Evolutionary conservation across 2,888 invertebrate genomes (phyloP).

Genomic region (Drosophila mayaguana): DNA sequence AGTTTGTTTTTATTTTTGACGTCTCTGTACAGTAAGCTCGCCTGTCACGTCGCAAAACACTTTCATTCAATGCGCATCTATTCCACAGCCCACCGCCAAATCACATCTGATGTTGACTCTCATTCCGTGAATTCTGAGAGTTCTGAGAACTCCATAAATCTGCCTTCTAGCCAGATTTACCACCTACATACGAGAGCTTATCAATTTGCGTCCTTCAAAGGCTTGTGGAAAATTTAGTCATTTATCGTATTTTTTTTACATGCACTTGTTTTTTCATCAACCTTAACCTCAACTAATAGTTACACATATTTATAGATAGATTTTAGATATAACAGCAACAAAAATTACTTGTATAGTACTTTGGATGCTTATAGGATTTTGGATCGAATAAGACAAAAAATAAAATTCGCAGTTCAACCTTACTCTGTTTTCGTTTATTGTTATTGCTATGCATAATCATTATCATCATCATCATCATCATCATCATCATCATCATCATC

Average conservation of each 20-base stretch:
- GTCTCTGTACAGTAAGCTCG: background rate
- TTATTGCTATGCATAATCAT: slow-evolving; percentile 37
- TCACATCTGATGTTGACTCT: background rate
- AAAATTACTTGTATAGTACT: too few species aligned
- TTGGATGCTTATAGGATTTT: background rate
- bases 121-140: too few species aligned
- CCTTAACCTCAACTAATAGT: too few species aligned
- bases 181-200: background rate
- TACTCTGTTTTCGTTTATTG: slow-evolving; percentile 6
- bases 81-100: background rate
- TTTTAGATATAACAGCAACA: too few species aligned
- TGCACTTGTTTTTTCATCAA: background rate
- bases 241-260: background rate
- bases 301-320: background rate
- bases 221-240: background rate
- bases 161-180: too few species aligned
- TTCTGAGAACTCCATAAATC: too few species aligned
- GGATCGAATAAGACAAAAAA: background rate
- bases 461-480: slow-evolving; percentile 31
- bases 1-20: too few species aligned
- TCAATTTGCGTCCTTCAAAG: background rate
- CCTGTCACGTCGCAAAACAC: background rate
- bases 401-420: background rate
- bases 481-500: slow-evolving; percentile 27
- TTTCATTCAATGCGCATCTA: background rate